Evolutionary conservation across 2,888 invertebrate genomes (phyloP).

Genomic region (Galerucella calmariensis): DNA sequence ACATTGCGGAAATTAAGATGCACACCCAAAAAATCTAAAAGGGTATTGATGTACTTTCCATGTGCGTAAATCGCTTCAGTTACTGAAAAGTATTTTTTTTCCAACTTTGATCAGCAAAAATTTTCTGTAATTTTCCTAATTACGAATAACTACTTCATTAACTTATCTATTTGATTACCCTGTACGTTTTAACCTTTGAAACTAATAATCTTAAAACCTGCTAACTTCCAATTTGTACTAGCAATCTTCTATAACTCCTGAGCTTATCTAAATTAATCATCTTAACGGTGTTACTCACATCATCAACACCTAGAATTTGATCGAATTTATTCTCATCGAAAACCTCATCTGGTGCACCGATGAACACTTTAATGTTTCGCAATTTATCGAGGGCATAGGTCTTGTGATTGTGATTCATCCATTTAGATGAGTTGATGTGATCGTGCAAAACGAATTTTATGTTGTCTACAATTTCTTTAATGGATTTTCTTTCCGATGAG

Average conservation of each 20-base stretch:
- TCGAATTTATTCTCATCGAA: conserved; percentile 47
- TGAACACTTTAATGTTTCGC: conserved; percentile 42
- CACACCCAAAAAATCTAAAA: no score
- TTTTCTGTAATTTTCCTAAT: no score
- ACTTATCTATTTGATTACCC: no score
- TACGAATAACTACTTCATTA: no score
- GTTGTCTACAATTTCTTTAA: conserved; percentile 49
- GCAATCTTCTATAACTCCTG: background rate
- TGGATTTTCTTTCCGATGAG: conserved; percentile 38
- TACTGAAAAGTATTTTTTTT: no score
- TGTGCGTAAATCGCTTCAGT: no score
- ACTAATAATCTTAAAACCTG: background rate
- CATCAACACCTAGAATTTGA: conserved; percentile 55
- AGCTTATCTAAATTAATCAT: conserved; percentile 5
- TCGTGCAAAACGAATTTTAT: conserved; percentile 44
- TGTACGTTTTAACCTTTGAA: no score
- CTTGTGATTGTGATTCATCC: conserved; percentile 50
- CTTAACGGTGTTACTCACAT: conserved; percentile 37
- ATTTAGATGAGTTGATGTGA: conserved; percentile 45
- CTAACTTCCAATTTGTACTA: background rate
- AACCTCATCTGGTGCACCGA: conserved; percentile 53
- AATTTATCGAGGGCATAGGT: conserved; percentile 45
- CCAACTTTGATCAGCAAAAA: no score
- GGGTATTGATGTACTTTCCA: no score
- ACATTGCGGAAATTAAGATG: no score